Evolutionary conservation across 30 jellyfish, hydroid and myxozoan species (phyloP).

Genomic region (Hydra vulgaris): DNA sequence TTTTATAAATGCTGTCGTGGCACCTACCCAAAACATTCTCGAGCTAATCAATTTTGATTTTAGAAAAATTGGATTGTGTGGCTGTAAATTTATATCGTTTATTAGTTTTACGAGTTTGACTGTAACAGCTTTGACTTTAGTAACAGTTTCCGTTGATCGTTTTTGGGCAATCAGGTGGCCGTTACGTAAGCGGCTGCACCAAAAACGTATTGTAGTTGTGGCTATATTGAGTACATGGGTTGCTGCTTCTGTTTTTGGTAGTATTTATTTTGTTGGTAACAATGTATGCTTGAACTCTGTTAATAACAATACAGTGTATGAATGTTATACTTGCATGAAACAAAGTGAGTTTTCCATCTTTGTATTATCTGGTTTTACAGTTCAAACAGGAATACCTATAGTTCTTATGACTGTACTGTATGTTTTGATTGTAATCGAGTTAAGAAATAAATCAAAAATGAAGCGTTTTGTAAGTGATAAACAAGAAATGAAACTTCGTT

Average conservation of each 20-base stretch:
- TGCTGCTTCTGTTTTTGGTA: conserved; percentile 34
- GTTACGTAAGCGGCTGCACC: conserved; percentile 32
- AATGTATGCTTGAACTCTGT: background rate
- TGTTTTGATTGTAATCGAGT: conserved; percentile 34
- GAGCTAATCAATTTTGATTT: conserved; percentile 24
- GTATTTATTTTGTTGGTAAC: conserved; percentile 24
- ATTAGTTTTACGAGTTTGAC: conserved; percentile 49
- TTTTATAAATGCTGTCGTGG: conserved; percentile 48
- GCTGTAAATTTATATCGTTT: conserved; percentile 60
- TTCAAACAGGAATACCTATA: conserved; percentile 49
- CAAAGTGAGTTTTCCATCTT: background rate
- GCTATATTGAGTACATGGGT: conserved; percentile 39
- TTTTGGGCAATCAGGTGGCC: conserved; percentile 68
- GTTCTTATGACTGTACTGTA: conserved; percentile 41
- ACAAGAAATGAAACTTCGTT: conserved; percentile 32
- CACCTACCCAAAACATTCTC: conserved; percentile 48
- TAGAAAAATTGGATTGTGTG: conserved; percentile 18
- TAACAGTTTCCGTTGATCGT: conserved; percentile 75
- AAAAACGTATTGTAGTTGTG: background rate
- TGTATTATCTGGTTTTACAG: conserved; percentile 11
- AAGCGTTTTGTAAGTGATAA: background rate
- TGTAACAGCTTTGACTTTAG: conserved; percentile 71
- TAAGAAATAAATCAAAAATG: background rate
- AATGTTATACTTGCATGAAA: conserved; percentile 1
- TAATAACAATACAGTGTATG: background rate